Conservation (phyloP, 2,888 invertebrate genomes). For the Magallana nippona region DNA sequence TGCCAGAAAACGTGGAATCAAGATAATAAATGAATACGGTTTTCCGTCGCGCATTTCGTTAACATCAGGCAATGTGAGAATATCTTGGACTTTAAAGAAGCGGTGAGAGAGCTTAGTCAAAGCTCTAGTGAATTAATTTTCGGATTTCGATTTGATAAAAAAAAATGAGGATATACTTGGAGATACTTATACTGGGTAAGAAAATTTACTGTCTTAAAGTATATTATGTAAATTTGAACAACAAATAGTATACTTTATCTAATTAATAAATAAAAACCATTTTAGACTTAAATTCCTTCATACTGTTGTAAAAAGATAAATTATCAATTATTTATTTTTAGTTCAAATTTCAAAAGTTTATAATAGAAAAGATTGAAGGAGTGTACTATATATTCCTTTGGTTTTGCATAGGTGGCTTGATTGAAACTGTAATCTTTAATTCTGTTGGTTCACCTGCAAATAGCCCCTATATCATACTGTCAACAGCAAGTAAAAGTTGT, state of each 20-base stretch:
- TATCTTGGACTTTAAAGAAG: conserved; percentile 5
- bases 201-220: background rate
- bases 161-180: background rate
- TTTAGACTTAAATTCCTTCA: no score
- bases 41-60: background rate
- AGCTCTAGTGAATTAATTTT: background rate
- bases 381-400: background rate
- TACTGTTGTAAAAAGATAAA: no score
- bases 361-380: background rate
- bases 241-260: no score
- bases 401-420: background rate
- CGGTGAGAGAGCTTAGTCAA: background rate
- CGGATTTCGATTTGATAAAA: conserved; percentile 3
- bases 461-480: conserved; percentile 1
- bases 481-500: background rate
- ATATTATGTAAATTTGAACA: no score
- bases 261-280: no score
- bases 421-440: conserved; percentile 5
- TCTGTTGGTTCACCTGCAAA: conserved; percentile 19
- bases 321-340: no score
- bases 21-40: conserved; percentile 13
- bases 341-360: no score
- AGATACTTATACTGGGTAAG: background rate
- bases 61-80: background rate
- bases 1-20: conserved; percentile 10